phyloP scores from a whole-genome alignment of 2,113 vertebrate species.

The Mesitornis unicolor region DNA sequence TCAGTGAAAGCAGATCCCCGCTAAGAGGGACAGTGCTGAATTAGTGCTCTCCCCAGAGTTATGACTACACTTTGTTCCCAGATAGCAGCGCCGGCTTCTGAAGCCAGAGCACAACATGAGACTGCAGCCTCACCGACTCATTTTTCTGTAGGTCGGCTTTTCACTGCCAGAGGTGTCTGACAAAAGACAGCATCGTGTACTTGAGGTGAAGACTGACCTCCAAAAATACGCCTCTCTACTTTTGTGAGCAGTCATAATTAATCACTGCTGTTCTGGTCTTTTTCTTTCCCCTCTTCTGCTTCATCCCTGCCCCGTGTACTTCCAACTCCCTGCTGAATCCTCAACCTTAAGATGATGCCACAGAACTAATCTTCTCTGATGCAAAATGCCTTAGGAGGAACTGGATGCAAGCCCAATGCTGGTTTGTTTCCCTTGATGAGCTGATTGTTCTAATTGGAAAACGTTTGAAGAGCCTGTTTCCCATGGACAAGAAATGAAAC shows the following conservation, averaged over 20 bases:
- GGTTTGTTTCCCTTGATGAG: constrained; percentile 13
- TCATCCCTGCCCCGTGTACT: neutral
- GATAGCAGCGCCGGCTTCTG: neutral
- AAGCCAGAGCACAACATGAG: neutral
- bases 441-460: constrained; percentile 31
- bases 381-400: constrained; percentile 26
- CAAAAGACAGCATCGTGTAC: neutral
- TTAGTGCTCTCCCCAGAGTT: neutral
- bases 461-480: constrained; percentile 36
- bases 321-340: neutral
- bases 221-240: neutral
- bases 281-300: neutral
- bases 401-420: constrained; percentile 13
- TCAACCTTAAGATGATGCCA: neutral
- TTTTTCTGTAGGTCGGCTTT: neutral
- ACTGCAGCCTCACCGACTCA: neutral
- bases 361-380: neutral
- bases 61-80: neutral
- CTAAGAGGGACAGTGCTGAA: constrained; percentile 1
- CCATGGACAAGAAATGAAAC: neutral
- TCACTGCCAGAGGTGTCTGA: neutral
- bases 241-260: neutral
- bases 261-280: neutral
- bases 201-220: neutral
- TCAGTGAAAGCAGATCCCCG: neutral